These are phyloP conservation scores for Ceratoteleas bidentatus DNA, from an alignment of 1,140 invertebrate genomes.

Conservation along the genomic window DNA sequence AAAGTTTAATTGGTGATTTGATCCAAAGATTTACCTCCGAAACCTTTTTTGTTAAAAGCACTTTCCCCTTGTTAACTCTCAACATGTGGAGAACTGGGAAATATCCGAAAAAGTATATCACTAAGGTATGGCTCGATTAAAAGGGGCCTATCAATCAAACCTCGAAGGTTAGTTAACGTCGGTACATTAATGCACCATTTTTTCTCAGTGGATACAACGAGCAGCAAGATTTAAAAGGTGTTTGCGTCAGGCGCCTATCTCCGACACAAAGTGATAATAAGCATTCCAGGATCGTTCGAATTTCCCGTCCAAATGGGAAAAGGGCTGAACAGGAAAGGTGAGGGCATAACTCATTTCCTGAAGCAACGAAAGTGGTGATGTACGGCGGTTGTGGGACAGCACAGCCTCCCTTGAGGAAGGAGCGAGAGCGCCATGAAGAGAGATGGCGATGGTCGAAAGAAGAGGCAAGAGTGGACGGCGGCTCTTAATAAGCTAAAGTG, in stretches of 20 bases:
- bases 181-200: slow-evolving; percentile 29
- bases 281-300: slow-evolving; percentile 62
- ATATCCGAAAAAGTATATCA: too few species aligned
- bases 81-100: too few species aligned
- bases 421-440: slow-evolving; percentile 25
- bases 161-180: slow-evolving; percentile 22
- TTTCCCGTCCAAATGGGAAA: slow-evolving; percentile 52
- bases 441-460: slow-evolving; percentile 36
- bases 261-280: slow-evolving; percentile 61
- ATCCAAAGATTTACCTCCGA: neutral
- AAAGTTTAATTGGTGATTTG: slow-evolving; percentile 29
- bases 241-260: slow-evolving; percentile 53
- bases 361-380: slow-evolving; percentile 66
- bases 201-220: slow-evolving; percentile 29
- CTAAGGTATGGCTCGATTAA: neutral
- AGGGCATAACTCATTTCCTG: slow-evolving; percentile 66
- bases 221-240: slow-evolving; percentile 54
- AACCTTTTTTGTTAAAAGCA: too few species aligned
- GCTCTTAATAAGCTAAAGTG: slow-evolving; percentile 79
- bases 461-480: slow-evolving; percentile 38
- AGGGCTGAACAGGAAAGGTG: slow-evolving; percentile 64
- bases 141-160: slow-evolving; percentile 14
- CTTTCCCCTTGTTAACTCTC: too few species aligned
- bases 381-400: slow-evolving; percentile 67
- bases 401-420: slow-evolving; percentile 46